Evolutionary conservation across 2,113 vertebrate genomes (phyloP).

Genomic region (Platysternon megacephalum): DNA sequence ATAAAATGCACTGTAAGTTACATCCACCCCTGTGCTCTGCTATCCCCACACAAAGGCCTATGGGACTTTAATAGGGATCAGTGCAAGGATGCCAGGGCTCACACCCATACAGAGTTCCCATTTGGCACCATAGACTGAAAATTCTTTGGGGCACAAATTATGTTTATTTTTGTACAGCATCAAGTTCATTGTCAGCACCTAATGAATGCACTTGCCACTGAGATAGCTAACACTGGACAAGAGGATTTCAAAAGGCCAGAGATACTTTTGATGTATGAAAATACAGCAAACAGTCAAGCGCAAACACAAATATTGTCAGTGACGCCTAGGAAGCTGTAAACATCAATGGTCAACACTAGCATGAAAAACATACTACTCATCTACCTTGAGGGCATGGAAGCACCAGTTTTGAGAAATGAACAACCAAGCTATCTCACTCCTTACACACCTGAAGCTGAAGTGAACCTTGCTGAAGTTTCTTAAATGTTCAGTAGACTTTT

Average conservation of each 20-base stretch:
- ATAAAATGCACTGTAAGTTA: not conserved
- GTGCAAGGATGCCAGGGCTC: not conserved
- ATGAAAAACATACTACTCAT: not conserved
- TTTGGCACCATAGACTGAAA: slow-evolving; percentile 13
- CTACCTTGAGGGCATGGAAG: rapidly evolving
- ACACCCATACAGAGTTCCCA: not conserved
- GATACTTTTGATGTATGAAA: not conserved
- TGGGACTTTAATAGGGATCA: not conserved
- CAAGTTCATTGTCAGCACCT: slow-evolving; percentile 36
- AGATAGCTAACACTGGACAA: not conserved
- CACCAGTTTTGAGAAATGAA: not conserved
- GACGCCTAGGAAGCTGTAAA: not conserved
- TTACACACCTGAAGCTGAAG: not conserved
- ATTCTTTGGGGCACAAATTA: not conserved
- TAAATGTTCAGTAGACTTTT: not conserved
- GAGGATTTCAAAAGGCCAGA: slow-evolving; percentile 5
- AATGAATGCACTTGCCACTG: slow-evolving; percentile 26
- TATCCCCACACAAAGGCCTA: not conserved
- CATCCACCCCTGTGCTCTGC: not conserved
- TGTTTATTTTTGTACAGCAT: slow-evolving; percentile 11
- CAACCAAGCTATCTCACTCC: not conserved
- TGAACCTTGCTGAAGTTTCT: not conserved
- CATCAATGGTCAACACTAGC: not conserved
- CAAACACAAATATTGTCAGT: not conserved
- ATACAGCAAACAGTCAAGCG: not conserved